Base-by-base conservation (phyloP, 2,888 invertebrate species). In the Sphinx pinastri region DNA sequence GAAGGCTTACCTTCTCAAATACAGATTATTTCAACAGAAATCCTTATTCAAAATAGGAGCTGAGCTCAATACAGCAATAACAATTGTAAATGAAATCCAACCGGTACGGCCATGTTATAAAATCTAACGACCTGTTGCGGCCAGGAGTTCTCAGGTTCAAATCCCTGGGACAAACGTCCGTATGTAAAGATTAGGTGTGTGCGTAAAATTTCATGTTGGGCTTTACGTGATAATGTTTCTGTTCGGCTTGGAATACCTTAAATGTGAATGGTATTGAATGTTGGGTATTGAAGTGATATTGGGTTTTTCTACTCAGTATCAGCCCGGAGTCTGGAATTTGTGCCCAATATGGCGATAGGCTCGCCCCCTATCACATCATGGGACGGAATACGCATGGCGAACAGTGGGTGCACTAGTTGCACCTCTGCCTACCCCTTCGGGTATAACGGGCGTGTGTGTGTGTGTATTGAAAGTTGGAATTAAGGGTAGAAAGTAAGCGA, bases 61-160 rank as follows among this genome's bases (percentile, higher is more conserved):
- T 19, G 49, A 19, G 19, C 63, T 63, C 49, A 49, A 63, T 63
- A 63, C 63, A 49, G 71, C 67, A 76, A 77, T 80, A 78, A 77
- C 76, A 76, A 72, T 78, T 72, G 72, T 63, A 72, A 71, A 71
- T 68, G 69, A 79, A 79, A 74, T 72, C 72, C 74, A 74, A 58
- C 68, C 72, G 69, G 73, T 69, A 12, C 72, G 54, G 68, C 55
- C 67, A 58, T 71, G 76, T 69, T 72, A 67, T 80, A 73, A 80
- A 79, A 80, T 71, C 68, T 72, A 79, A 80, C 74, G 70, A 68
- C 63, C 51, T 66, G 69, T 68, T 63, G 66, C 68, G 71, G 70
- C 74, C 70, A 71, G 69, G 68, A 74, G 70, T 68, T 63, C 60
- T 54, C 70, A 63, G 70, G 74, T 72, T 70, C 63, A 16, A 71